Conservation (phyloP, 1,140 invertebrate genomes). For the Euwallacea similis region DNA sequence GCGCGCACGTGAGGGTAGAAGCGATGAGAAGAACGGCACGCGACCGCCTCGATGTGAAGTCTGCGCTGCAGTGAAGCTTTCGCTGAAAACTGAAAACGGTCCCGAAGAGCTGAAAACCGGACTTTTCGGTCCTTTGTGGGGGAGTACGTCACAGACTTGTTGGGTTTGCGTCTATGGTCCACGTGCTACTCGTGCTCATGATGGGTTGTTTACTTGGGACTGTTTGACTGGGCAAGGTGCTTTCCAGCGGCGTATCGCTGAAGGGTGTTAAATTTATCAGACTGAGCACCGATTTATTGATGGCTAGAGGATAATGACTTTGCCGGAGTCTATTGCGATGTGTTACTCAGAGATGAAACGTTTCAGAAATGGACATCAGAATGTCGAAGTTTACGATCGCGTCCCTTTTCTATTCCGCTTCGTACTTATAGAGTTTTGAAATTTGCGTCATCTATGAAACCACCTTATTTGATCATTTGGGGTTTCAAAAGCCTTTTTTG, state of each 20-base stretch:
- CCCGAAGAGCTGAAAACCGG: conserved; percentile 16
- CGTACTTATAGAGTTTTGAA: too few relatives aligned
- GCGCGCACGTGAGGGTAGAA: conserved; percentile 22
- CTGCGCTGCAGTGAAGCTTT: conserved; percentile 25
- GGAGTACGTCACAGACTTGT: conserved; percentile 15
- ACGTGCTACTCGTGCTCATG: conserved; percentile 6
- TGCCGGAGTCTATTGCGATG: too few relatives aligned
- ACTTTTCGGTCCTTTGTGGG: background rate
- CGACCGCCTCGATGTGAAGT: conserved; percentile 8
- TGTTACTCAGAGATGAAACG: too few relatives aligned
- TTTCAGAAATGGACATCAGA: too few relatives aligned
- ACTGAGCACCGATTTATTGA: background rate
- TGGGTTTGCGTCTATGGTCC: conserved; percentile 24
- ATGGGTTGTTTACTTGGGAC: conserved; percentile 6
- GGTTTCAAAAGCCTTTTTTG: too few relatives aligned
- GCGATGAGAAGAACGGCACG: background rate
- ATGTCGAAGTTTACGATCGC: too few relatives aligned
- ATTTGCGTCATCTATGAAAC: too few relatives aligned
- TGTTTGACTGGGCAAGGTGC: background rate
- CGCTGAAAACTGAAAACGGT: conserved; percentile 14
- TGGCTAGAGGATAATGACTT: too few relatives aligned
- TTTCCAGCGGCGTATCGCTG: too few relatives aligned
- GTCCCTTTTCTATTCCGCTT: too few relatives aligned
- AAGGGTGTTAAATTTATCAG: background rate
- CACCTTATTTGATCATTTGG: too few relatives aligned